Conservation (phyloP, 2,888 invertebrate genomes). For the Spilarctia lutea region DNA sequence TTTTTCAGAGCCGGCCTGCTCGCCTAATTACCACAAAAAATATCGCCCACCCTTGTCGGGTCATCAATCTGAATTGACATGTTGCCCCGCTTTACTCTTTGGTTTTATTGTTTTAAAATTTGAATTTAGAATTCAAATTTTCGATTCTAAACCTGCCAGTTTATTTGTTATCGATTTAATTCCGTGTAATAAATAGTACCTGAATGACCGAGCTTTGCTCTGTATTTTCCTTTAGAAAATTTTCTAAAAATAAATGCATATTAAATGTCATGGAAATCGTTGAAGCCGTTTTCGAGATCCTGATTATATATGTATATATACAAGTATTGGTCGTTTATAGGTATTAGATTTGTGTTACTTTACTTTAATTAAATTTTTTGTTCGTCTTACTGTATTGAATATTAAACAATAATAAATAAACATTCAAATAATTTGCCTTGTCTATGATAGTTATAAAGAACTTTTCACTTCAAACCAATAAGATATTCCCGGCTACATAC, state of each 20-base stretch:
- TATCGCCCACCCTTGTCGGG: slow-evolving; percentile 72
- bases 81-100: slow-evolving; percentile 52
- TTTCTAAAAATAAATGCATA: no score
- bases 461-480: neutral
- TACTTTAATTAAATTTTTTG: no score
- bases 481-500: slow-evolving; percentile 26
- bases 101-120: slow-evolving; percentile 48
- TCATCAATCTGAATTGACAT: slow-evolving; percentile 81
- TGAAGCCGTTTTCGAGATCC: no score
- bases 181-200: no score
- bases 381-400: no score
- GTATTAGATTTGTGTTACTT: no score
- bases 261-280: no score
- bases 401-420: neutral
- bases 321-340: no score
- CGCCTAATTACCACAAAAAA: slow-evolving; percentile 80
- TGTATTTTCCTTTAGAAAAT: no score
- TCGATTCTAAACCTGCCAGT: neutral
- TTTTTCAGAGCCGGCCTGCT: slow-evolving; percentile 49
- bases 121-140: neutral
- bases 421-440: neutral
- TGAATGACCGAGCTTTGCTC: no score
- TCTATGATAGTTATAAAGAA: neutral
- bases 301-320: no score
- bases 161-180: neutral